A percentile compares a stretch with the other conserved stretches of the same genome.
These are phyloP conservation scores for Apamea crenata DNA, from an alignment of 2,888 invertebrate species.

Conservation along the genomic window DNA sequence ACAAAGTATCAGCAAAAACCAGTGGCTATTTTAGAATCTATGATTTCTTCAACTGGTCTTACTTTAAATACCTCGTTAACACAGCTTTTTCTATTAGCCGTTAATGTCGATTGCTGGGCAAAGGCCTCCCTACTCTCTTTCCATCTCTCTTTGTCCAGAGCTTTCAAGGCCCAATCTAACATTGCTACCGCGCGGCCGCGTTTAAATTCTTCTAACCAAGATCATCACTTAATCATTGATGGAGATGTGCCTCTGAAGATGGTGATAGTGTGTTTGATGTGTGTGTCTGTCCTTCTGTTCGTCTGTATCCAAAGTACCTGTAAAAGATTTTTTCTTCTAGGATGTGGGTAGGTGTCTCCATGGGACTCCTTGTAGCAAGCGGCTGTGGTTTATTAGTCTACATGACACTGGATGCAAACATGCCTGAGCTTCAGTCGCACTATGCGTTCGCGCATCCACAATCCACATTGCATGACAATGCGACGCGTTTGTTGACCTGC, in stretches of 20 bases:
- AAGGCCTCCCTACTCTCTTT: too few relatives aligned
- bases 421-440: slow-evolving; percentile 46
- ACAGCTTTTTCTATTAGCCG: too few relatives aligned
- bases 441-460: slow-evolving; percentile 57
- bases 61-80: not conserved
- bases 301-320: too few relatives aligned
- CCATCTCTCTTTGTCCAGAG: too few relatives aligned
- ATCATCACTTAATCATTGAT: too few relatives aligned
- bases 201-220: too few relatives aligned
- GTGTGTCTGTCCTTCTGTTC: not conserved
- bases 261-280: too few relatives aligned
- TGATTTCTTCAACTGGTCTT: not conserved
- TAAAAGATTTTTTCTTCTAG: not conserved
- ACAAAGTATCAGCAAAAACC: slow-evolving; percentile 7
- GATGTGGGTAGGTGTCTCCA: too few relatives aligned
- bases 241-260: not conserved
- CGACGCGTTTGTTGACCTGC: slow-evolving; percentile 78
- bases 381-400: slow-evolving; percentile 8
- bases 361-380: not conserved
- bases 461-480: slow-evolving; percentile 77
- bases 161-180: too few relatives aligned
- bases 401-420: slow-evolving; percentile 15
- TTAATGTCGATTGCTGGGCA: too few relatives aligned
- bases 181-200: too few relatives aligned
- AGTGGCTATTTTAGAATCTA: slow-evolving; percentile 2